Base-by-base conservation (phyloP, 2,888 invertebrate species). In the Muscina levida region DNA sequence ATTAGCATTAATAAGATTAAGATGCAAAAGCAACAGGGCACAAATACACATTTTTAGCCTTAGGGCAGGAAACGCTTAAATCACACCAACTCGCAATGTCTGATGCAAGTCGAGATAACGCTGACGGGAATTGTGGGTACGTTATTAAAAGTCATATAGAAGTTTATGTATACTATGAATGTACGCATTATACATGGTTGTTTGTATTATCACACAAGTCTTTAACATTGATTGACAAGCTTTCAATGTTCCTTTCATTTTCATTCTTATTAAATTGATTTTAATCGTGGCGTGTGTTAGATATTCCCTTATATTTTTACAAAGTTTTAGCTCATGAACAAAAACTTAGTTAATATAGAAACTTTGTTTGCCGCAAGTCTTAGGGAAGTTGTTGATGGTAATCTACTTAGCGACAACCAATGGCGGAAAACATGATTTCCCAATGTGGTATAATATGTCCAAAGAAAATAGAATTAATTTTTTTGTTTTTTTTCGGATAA, bases 261-360 rank as follows among this genome's bases (percentile, higher is more conserved):
- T 31, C n/a, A n/a, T 59, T 59, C 31, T 31, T 3, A 31, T 59
- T 59, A 10, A 10, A 15, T 37, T 37, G 17, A 59, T 59, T 53
- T 22, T 53, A 37, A 37, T 59, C 37, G 39, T 11, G 37, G 31
- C 31, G 4, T 31, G 19, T 19, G 37, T 37, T 59, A 19, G 39
- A 17, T 59, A 22, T 59, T 31, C 48, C n/a, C 57, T 57, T 5
- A 15, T 31, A 1, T 15, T 31, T 15, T 8, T 37, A 1, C 19
- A 59, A 37, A 37, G 31, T 59, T 59, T 59, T 37, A 39, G 59
- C 1, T 24, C 70, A 73, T 10, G 46, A 22, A 44, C 4, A 31
- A 31, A 72, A 72, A 75, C 53, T 75, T 79, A 48, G 44, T 68
- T 53, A 75, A 72, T 72, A 75, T 72, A 5, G 31, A 75, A 68